Evolutionary conservation across 2,888 invertebrate genomes (phyloP), one percentile per base, ranked within the genome.

Genomic region (Caenorhabditis drosophilae): DNA sequence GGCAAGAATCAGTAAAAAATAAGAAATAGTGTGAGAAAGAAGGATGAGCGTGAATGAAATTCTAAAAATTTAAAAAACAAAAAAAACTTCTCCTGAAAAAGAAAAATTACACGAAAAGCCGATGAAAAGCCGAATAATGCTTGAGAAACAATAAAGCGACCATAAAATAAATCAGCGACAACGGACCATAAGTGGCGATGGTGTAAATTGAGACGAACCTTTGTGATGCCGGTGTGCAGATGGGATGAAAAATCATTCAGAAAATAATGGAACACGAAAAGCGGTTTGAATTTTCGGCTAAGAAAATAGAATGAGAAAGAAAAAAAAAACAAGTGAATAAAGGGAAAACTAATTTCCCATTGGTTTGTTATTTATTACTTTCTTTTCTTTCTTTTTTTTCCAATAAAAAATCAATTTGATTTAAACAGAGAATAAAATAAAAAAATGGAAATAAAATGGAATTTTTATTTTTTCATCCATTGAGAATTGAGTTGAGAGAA

Each of bases 1-100:
- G 11, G 52, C 52, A 35, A 58, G 35, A 45, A 64, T 53, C 4
- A 64, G 44, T 16, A 64, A 47, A 27, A 64, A 58, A 22, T 53
- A 44, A n/a, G 52, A 64, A 9, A 12, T 31, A 9, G 31, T 31
- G 31, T 31, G 12, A 9, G 31, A 6, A 31, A 31, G 31, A 31
- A 31, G 31, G 6, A 31, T 31, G 6, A 31, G 31, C 6, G 12
- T 9, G 12, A 31, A 31, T 31, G 31, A 31, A 9, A 31, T 31
- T 31, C 31, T 31, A 12, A 12, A 31, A 31, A 31, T 35, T 35
- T 35, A 12, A n/a, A n/a, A n/a, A n/a, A n/a, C n/a, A n/a, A n/a
- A n/a, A n/a, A n/a, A n/a, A n/a, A n/a, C 15, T 35, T 35, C 15
- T 35, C 11, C 15, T 35, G 11, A 12, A 12, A 12, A 11, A 35